A percentile compares a stretch with the other conserved stretches of the same genome.
These are phyloP conservation scores for Stegophylla sp. DNA, from an alignment of 2,888 invertebrate genomes.

Conservation along the genomic window DNA sequence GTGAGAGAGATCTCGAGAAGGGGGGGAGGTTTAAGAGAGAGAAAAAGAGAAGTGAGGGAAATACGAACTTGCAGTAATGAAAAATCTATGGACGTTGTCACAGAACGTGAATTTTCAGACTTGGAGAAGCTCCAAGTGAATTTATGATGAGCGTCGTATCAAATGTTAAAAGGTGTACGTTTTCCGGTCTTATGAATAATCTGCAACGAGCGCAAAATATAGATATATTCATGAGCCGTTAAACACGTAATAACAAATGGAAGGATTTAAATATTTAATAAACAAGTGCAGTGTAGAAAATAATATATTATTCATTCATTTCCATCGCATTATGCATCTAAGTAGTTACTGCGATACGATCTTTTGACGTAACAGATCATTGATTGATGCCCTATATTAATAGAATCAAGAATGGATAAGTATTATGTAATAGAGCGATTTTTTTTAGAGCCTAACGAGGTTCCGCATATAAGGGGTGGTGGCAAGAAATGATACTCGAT, in stretches of 20 bases:
- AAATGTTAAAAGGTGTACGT: conserved; percentile 13
- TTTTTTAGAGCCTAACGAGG: too few relatives aligned
- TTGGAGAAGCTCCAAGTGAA: conserved; percentile 40
- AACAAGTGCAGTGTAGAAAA: background rate
- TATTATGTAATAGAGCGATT: too few relatives aligned
- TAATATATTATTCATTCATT: too few relatives aligned
- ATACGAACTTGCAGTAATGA: background rate
- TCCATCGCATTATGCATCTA: too few relatives aligned
- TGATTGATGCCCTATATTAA: too few relatives aligned
- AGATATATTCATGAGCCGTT: background rate
- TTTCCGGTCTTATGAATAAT: conserved; percentile 33
- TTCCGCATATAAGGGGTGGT: too few relatives aligned
- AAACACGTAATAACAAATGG: background rate
- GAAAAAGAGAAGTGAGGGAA: background rate
- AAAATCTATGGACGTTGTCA: background rate
- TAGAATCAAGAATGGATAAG: too few relatives aligned
- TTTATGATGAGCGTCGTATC: background rate
- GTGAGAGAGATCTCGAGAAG: background rate
- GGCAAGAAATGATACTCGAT: too few relatives aligned
- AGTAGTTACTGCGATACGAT: too few relatives aligned
- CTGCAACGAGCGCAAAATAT: background rate
- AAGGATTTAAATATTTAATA: conserved; percentile 1
- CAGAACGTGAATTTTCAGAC: background rate
- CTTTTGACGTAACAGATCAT: too few relatives aligned
- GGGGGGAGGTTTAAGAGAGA: background rate